phyloP scores from a whole-genome alignment of 2,888 invertebrate genomes.

The Drosophila falleni region DNA sequence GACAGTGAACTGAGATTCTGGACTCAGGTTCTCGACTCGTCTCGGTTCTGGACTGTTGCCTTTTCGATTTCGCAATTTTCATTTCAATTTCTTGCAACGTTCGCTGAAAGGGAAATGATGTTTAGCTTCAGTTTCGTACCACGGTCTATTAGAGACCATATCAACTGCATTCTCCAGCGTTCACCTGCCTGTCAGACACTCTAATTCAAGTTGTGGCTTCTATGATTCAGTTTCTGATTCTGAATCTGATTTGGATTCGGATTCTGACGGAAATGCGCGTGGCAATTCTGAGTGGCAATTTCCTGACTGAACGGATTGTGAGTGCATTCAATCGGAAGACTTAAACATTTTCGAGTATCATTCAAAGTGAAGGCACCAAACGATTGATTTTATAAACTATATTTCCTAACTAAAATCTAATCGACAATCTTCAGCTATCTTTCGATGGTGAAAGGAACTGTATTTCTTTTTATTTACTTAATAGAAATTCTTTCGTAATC shows the following conservation, averaged over 20 bases:
- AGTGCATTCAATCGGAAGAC: constrained; percentile 46
- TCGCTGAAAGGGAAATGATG: constrained; percentile 79
- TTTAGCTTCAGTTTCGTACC: constrained; percentile 35
- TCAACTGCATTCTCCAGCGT: constrained; percentile 16
- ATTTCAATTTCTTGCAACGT: constrained; percentile 76
- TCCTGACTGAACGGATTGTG: constrained; percentile 47
- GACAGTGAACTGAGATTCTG: constrained; percentile 18
- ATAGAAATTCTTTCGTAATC: no score
- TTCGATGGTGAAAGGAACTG: not conserved
- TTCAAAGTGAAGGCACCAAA: not conserved
- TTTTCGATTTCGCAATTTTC: constrained; percentile 74
- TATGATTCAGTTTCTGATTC: constrained; percentile 33
- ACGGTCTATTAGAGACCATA: constrained; percentile 70
- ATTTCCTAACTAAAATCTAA: not conserved
- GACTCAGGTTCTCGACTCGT: constrained; percentile 26
- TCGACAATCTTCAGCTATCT: not conserved
- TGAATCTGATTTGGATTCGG: constrained; percentile 28
- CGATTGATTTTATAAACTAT: not conserved
- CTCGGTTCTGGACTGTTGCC: constrained; percentile 45
- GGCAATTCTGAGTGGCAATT: constrained; percentile 75
- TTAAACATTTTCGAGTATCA: constrained; percentile 4
- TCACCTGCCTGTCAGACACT: constrained; percentile 59
- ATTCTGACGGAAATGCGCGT: constrained; percentile 68
- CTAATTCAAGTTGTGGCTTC: constrained; percentile 51
- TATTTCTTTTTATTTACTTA: not conserved